phyloP scores from a whole-genome alignment of 1,140 invertebrate genomes.

The Harpegnathos saltator region DNA sequence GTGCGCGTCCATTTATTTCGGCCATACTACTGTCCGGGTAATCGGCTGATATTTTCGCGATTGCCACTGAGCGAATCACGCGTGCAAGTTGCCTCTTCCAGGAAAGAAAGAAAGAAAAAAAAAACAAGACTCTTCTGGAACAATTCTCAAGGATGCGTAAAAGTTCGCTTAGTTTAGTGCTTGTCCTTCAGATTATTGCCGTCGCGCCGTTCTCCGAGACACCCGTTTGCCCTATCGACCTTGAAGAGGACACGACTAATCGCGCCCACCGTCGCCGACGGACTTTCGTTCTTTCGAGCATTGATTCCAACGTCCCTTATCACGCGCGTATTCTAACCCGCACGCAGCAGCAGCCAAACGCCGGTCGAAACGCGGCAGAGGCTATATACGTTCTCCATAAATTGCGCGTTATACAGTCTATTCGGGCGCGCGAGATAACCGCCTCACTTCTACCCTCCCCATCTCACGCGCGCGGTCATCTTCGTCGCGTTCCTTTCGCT shows the following conservation, averaged over 20 bases:
- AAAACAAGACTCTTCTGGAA: background rate
- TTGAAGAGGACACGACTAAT: conserved; percentile 29
- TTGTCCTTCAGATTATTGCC: background rate
- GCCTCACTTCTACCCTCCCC: conserved; percentile 11
- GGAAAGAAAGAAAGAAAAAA: too few relatives aligned
- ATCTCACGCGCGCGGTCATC: conserved; percentile 17
- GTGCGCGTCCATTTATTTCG: too few relatives aligned
- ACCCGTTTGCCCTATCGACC: background rate
- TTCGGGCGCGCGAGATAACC: conserved; percentile 74
- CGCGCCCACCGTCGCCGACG: background rate
- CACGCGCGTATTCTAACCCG: conserved; percentile 18
- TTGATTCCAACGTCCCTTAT: conserved; percentile 64
- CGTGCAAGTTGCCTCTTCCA: background rate
- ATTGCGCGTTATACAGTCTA: conserved; percentile 78
- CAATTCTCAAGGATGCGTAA: conserved; percentile 1
- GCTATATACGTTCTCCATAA: conserved; percentile 70
- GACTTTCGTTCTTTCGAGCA: conserved; percentile 3
- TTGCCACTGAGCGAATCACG: background rate
- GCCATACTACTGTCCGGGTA: too few relatives aligned
- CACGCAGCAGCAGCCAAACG: conserved; percentile 46
- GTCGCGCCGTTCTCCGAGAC: conserved; percentile 36
- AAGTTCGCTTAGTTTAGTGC: conserved; percentile 11
- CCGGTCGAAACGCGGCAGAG: conserved; percentile 13
- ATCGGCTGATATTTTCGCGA: background rate
- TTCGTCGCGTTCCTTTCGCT: conserved; percentile 53